Evolutionary conservation across 2,888 invertebrate species (phyloP).

Genomic region (Catocala fraxini): DNA sequence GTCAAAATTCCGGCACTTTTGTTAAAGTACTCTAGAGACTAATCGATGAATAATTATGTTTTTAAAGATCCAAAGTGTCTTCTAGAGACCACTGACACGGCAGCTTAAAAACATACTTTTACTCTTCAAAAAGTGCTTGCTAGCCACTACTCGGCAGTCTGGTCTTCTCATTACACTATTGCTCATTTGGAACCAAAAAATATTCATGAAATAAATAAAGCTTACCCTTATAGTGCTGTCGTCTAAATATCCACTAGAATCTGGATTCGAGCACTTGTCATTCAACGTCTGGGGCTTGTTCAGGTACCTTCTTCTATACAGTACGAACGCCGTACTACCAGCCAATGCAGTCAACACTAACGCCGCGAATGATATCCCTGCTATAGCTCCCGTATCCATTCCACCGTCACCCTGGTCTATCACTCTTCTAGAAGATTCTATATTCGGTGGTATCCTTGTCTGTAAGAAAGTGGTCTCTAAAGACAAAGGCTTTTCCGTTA

Average conservation of each 20-base stretch:
- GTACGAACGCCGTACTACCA: slow-evolving; percentile 89
- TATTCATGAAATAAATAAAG: slow-evolving; percentile 37
- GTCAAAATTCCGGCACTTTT: no score
- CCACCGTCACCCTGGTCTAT: slow-evolving; percentile 71
- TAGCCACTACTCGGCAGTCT: no score
- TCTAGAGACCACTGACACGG: no score
- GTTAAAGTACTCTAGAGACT: no score
- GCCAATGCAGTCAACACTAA: slow-evolving; percentile 89
- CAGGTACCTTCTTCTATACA: slow-evolving; percentile 91
- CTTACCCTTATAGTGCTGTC: slow-evolving; percentile 95
- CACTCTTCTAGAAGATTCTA: slow-evolving; percentile 77
- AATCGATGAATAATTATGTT: no score
- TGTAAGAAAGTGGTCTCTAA: slow-evolving; percentile 79
- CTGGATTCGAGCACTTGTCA: slow-evolving; percentile 94
- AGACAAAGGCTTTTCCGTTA: slow-evolving; percentile 80
- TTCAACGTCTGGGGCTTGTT: slow-evolving; percentile 95
- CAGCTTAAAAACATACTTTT: no score
- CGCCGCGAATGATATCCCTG: slow-evolving; percentile 91
- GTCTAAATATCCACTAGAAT: slow-evolving; percentile 95
- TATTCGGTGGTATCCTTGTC: slow-evolving; percentile 76
- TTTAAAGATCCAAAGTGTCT: no score
- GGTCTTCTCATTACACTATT: no score
- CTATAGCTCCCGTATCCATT: slow-evolving; percentile 89
- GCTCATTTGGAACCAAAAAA: not conserved
- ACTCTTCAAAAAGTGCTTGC: no score